phyloP scores from a whole-genome alignment of 2,797 vertebrate genomes.

The Phrynocephalus guinanensis region DNA sequence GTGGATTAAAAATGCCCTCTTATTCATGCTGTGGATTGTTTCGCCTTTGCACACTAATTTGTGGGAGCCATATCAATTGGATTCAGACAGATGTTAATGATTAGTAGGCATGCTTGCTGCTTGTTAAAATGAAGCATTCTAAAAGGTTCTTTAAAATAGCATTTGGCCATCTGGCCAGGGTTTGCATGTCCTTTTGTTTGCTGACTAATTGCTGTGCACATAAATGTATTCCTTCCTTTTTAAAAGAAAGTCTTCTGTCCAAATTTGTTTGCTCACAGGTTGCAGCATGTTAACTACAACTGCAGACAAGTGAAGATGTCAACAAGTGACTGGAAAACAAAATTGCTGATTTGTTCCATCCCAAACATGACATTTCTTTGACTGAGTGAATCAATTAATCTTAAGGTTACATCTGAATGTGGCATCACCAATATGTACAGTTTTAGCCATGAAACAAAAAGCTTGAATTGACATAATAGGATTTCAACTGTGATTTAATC shows the following conservation, averaged over 20 bases:
- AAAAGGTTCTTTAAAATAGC: not conserved
- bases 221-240: constrained; percentile 49
- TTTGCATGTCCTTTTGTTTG: constrained; percentile 26
- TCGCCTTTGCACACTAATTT: constrained; percentile 26
- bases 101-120: constrained; percentile 2
- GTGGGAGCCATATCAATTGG: constrained; percentile 13
- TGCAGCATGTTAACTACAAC: not conserved
- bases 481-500: too few relatives aligned
- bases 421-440: too few relatives aligned
- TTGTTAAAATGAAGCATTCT: constrained; percentile 43
- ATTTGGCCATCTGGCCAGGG: constrained; percentile 1
- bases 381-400: too few relatives aligned
- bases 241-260: constrained; percentile 4
- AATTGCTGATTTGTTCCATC: constrained; percentile 16
- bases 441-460: too few relatives aligned
- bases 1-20: not conserved
- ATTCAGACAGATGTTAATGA: constrained; percentile 41
- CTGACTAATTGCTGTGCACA: constrained; percentile 34
- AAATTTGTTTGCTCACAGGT: not conserved
- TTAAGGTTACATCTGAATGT: too few relatives aligned
- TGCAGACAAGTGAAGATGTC: not conserved
- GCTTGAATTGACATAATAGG: too few relatives aligned
- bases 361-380: not conserved
- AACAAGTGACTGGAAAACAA: not conserved
- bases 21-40: constrained; percentile 1